A percentile compares a stretch with the other conserved stretches of the same genome.
Conservation (phyloP, 2,797 vertebrate species). For the Netta rufina region DNA sequence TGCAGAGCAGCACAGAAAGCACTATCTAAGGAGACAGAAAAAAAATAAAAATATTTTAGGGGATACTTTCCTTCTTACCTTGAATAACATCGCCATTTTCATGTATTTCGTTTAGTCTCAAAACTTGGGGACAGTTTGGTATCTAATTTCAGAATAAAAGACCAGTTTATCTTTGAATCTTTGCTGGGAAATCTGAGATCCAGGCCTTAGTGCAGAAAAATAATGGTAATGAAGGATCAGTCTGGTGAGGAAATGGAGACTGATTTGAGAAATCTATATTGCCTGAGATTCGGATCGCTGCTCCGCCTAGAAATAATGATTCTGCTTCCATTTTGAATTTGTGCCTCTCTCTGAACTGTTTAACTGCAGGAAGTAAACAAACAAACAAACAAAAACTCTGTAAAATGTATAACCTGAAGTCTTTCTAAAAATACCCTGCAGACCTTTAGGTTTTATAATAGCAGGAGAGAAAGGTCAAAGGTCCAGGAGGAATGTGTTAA, state of each 20-base stretch:
- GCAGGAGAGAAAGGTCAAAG: neutral
- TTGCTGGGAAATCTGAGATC: neutral
- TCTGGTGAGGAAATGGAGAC: neutral
- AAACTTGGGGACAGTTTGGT: neutral
- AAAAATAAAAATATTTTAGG: neutral
- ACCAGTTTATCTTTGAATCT: neutral
- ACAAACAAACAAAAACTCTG: neutral
- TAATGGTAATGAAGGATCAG: neutral
- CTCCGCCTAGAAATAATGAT: neutral
- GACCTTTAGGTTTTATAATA: neutral
- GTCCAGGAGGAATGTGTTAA: conserved; percentile 12
- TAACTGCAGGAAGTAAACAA: neutral
- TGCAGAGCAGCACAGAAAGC: neutral
- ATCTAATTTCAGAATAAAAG: neutral
- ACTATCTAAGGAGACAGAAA: neutral
- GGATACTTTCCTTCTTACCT: neutral
- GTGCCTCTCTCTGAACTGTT: neutral
- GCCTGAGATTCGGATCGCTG: neutral
- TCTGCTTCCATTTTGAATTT: neutral
- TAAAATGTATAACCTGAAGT: neutral
- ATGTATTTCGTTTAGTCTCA: neutral
- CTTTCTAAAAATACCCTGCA: neutral
- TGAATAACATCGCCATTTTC: neutral
- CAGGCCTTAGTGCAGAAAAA: neutral
- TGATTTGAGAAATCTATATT: neutral